Evolutionary conservation across 2,113 vertebrate genomes (phyloP), one percentile per base, ranked within the genome.

Genomic region (Protobothrops flavoviridis): DNA sequence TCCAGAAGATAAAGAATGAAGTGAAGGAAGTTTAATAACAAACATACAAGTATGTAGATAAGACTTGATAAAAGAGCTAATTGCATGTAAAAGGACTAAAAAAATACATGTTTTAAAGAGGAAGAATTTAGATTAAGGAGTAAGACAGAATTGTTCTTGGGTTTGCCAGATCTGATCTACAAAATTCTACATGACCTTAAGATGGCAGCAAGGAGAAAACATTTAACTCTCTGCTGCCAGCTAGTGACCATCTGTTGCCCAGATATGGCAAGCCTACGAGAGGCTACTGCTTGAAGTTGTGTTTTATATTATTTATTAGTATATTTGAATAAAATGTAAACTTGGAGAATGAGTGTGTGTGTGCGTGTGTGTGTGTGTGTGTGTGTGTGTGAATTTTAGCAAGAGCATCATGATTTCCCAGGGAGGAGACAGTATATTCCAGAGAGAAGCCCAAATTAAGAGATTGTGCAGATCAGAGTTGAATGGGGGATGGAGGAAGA

Each of bases 311-410:
- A 33, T 69, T 33, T 69, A 69, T 57, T 69, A 33, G 64, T 33
- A 33, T 61, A 61, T 26, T 61, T 61, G 59, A 61, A 61, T 61
- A 59, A 59, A 59, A 59, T 3, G 21, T 29, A 64, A 26, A 69
- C 29, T 12, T n/a, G 64, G 29, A 69, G 29, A 15, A 69, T 4
- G 4, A 15, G 64, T 69, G 64, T 13, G 12, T n/a, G 4, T 0
- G 29, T 4, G 4, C 0, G 29, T 4, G 10, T n/a, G 11, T 0
- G 29, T 4, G 12, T n/a, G 12, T 0, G 29, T 1, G 4, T 50
- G 64, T 69, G 64, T 5, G 29, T 15, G 4, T 0, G 29, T 1
- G 12, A 33, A 69, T 69, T n/a, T 33, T 69, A 69, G 64, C 12
- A 69, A 69, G 11, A 69, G 4, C 64, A 69, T 69, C 29, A 69